Evolutionary conservation across 2,113 vertebrate species (phyloP).

Genomic region (Uropsilus gracilis): DNA sequence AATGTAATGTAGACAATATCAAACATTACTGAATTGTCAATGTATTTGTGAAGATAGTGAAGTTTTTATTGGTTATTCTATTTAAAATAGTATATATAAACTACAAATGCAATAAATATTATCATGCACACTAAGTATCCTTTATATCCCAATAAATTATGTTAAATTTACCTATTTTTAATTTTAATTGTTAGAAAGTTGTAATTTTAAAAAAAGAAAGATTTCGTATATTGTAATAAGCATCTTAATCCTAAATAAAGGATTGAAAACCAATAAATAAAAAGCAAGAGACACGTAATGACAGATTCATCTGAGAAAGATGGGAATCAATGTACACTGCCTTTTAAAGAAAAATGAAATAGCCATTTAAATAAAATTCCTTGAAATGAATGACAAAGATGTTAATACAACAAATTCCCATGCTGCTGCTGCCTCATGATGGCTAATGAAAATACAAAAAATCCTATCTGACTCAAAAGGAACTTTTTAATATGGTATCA

Average conservation of each 20-base stretch:
- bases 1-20: not conserved
- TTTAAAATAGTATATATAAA: not conserved
- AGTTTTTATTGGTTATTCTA: not conserved
- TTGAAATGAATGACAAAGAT: not conserved
- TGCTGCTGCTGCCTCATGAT: not conserved
- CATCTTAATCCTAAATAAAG: not conserved
- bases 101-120: not conserved
- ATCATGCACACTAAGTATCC: not conserved
- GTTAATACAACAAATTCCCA: not conserved
- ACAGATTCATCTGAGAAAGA: not conserved
- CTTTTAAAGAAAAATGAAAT: not conserved
- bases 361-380: not conserved
- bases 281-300: not conserved
- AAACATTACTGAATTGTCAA: not conserved
- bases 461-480: not conserved
- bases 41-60: not conserved
- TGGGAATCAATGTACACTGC: not conserved
- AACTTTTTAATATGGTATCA: not conserved
- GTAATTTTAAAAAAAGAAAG: not conserved
- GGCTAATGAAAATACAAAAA: not conserved
- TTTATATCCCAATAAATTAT: not conserved
- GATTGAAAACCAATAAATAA: not conserved
- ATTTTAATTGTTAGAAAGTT: not conserved
- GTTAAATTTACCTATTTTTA: not conserved
- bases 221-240: not conserved